Evolutionary conservation across 2,113 vertebrate species (phyloP).

Genomic region (Equus przewalskii): DNA sequence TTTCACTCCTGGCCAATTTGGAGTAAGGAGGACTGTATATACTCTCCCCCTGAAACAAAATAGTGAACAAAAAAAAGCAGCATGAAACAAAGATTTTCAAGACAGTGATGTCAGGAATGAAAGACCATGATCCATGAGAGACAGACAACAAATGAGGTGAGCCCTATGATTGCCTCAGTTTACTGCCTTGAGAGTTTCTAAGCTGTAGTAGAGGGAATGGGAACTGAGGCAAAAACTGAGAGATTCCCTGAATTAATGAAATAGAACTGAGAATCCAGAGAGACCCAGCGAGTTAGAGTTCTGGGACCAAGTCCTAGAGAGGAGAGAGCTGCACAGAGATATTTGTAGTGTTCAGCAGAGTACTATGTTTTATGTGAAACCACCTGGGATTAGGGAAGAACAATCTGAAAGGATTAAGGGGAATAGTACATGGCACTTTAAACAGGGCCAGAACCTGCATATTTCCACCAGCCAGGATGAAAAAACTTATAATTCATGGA

Average conservation of each 20-base stretch:
- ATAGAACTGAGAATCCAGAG: not conserved
- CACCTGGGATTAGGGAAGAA: not conserved
- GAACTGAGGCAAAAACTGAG: not conserved
- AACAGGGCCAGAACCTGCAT: not conserved
- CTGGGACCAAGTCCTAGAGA: not conserved
- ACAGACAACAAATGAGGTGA: not conserved
- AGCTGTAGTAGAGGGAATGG: not conserved
- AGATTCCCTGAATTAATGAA: not conserved
- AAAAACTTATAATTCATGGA: not conserved
- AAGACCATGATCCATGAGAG: not conserved
- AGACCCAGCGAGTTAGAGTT: not conserved
- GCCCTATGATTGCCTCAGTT: not conserved
- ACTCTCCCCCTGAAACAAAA: not conserved
- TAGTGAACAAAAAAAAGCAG: not conserved
- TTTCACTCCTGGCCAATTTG: not conserved
- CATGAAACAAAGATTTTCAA: not conserved
- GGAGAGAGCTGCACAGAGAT: not conserved
- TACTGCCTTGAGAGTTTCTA: not conserved
- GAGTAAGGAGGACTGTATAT: not conserved
- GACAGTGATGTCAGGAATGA: not conserved
- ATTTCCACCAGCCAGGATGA: not conserved
- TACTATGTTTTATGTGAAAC: not conserved
- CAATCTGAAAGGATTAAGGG: not conserved
- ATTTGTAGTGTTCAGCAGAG: not conserved
- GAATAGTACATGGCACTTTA: not conserved